These are phyloP conservation scores for Bombyx huttoni DNA, from an alignment of 2,888 invertebrate species.

Conservation along the genomic window DNA sequence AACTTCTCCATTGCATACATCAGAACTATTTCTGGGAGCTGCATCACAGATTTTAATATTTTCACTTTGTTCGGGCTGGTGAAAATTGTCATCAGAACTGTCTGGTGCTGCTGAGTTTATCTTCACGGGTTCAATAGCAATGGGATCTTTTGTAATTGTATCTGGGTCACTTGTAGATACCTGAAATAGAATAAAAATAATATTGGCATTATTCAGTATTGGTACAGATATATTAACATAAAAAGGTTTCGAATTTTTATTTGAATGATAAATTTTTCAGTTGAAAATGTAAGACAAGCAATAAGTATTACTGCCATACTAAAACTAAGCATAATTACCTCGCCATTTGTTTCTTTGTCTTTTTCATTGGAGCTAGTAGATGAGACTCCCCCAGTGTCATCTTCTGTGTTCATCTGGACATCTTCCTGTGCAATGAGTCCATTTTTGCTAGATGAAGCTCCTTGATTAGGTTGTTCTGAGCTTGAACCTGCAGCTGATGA, in stretches of 20 bases:
- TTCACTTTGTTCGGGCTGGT: constrained; percentile 54
- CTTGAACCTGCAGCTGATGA: constrained; percentile 48
- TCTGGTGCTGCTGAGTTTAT: constrained; percentile 41
- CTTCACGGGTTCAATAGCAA: constrained; percentile 38
- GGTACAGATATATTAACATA: too few species aligned
- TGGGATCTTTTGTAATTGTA: constrained; percentile 24
- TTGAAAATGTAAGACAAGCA: too few species aligned
- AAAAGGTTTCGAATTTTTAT: too few species aligned
- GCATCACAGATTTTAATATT: constrained; percentile 23
- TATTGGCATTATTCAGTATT: not conserved
- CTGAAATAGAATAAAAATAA: constrained; percentile 16
- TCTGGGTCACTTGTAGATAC: constrained; percentile 60
- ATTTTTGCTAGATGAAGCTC: constrained; percentile 49
- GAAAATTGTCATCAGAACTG: constrained; percentile 56
- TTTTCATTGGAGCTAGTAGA: constrained; percentile 55
- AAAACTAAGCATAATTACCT: constrained; percentile 25
- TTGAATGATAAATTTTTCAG: too few species aligned
- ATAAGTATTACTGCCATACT: not conserved
- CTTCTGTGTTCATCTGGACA: constrained; percentile 29
- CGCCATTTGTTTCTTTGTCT: constrained; percentile 58
- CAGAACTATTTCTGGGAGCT: constrained; percentile 26
- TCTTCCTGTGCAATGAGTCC: constrained; percentile 24
- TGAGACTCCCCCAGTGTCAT: constrained; percentile 62
- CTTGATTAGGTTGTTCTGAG: constrained; percentile 31
- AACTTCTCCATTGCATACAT: constrained; percentile 58